Evolutionary conservation across 1,140 invertebrate species (phyloP).

Genomic region (Dendrolimus kikuchii): DNA sequence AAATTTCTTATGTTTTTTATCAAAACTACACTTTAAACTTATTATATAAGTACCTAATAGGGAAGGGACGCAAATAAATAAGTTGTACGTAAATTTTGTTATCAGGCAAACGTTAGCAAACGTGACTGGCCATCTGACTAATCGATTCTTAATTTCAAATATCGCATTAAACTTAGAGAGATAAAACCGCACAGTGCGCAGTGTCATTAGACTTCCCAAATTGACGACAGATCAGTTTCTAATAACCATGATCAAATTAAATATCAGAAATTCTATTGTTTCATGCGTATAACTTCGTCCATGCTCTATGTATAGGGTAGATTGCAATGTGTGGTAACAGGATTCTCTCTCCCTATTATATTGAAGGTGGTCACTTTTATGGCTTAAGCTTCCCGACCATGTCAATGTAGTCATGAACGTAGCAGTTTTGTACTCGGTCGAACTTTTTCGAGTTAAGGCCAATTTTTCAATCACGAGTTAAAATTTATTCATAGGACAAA

Average conservation of each 20-base stretch:
- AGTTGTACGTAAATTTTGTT: conserved; percentile 28
- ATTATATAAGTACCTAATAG: too few relatives aligned
- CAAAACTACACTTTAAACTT: conserved; percentile 1
- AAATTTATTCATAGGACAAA: too few relatives aligned
- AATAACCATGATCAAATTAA: neutral
- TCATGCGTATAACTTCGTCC: neutral
- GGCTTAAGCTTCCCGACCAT: conserved; percentile 60
- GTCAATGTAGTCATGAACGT: conserved; percentile 53
- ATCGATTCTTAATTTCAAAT: conserved; percentile 68
- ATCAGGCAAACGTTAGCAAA: conserved; percentile 17
- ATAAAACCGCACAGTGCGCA: conserved; percentile 45
- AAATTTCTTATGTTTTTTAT: conserved; percentile 20
- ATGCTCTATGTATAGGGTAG: neutral
- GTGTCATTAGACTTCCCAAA: conserved; percentile 37
- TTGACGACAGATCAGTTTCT: conserved; percentile 34
- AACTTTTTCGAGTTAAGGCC: too few relatives aligned
- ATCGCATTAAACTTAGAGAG: conserved; percentile 47
- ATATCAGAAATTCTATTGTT: neutral
- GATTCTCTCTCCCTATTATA: conserved; percentile 39
- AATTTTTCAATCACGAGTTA: too few relatives aligned
- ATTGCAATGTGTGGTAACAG: conserved; percentile 32
- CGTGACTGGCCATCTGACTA: conserved; percentile 50
- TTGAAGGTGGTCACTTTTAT: conserved; percentile 43
- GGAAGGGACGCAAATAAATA: neutral
- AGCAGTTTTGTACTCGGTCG: conserved; percentile 14